Conservation (phyloP, 1,140 invertebrate genomes). For the Megalonaias nervosa region DNA sequence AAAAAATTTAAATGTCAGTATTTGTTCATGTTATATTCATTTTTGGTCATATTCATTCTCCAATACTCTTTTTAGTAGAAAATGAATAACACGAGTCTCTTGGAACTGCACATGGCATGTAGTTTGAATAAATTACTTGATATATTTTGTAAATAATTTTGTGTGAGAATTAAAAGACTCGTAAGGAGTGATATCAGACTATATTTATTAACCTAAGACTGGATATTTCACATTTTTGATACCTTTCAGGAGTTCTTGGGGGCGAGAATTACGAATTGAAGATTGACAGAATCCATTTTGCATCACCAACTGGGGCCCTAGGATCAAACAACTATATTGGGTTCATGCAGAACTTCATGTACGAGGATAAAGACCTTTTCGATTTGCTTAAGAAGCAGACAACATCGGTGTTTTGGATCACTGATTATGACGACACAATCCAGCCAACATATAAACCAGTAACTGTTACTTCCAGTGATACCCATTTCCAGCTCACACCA, state of each 20-base stretch:
- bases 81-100: no score
- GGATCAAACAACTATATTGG: conserved; percentile 49
- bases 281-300: conserved; percentile 42
- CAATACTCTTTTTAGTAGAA: no score
- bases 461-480: conserved; percentile 48
- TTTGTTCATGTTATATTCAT: no score
- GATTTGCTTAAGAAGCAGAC: conserved; percentile 19
- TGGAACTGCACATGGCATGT: no score
- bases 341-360: conserved; percentile 59
- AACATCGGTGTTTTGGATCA: conserved; percentile 11
- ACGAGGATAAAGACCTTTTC: conserved; percentile 52
- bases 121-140: no score
- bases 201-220: no score
- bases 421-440: conserved; percentile 25
- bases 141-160: no score
- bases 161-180: no score
- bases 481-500: conserved; percentile 47
- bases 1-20: no score
- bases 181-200: no score
- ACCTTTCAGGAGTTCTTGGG: conserved; percentile 10
- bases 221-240: no score
- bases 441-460: conserved; percentile 51
- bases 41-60: no score
- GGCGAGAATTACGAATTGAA: conserved; percentile 38
- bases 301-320: conserved; percentile 6